Evolutionary conservation across 2,797 vertebrate species (phyloP).

Genomic region (Cirrhinus molitorella): DNA sequence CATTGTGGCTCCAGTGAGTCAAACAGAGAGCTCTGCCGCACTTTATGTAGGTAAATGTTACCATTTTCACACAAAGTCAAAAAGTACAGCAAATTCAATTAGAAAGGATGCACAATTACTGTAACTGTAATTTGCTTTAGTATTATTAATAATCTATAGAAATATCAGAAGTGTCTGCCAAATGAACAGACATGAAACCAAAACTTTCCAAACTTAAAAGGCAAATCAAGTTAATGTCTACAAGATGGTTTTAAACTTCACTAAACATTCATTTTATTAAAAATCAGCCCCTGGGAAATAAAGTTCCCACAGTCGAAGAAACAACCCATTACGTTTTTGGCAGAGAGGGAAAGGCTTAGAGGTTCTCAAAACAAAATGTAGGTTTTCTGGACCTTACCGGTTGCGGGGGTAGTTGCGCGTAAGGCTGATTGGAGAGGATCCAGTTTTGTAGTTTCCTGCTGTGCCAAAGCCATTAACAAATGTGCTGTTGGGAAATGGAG

Average conservation of each 20-base stretch:
- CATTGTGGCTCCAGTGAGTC: neutral
- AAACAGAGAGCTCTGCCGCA: neutral
- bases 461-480: slow-evolving; percentile 96
- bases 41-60: neutral
- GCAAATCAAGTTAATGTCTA: neutral
- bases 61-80: neutral
- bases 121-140: neutral
- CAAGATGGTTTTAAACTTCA: neutral
- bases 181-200: too few relatives aligned
- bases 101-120: neutral
- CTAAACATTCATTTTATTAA: neutral
- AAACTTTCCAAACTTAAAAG: too few relatives aligned
- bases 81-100: neutral
- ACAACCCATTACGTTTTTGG: neutral
- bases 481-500: slow-evolving; percentile 95
- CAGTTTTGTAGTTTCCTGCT: slow-evolving; percentile 90
- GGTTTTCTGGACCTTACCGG: slow-evolving; percentile 82
- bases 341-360: neutral
- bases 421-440: slow-evolving; percentile 85
- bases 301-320: neutral
- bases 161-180: neutral
- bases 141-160: neutral
- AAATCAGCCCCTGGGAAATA: neutral
- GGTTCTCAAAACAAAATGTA: neutral
- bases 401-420: slow-evolving; percentile 92